phyloP scores from a whole-genome alignment of 2,797 vertebrate species.

The Hypotaenidia okinawae region DNA sequence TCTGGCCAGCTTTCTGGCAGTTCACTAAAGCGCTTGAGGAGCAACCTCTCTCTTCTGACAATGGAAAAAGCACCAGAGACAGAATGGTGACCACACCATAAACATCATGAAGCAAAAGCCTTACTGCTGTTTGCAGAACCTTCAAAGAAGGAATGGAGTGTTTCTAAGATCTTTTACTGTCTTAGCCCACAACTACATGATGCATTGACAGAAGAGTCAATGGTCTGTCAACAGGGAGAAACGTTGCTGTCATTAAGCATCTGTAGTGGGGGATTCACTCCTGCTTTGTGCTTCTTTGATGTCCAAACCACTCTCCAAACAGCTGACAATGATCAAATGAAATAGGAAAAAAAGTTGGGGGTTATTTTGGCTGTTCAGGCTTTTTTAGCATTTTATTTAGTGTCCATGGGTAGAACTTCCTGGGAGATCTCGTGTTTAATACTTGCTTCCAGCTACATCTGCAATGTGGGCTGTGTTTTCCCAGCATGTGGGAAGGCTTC shows the following conservation, averaged over 20 bases:
- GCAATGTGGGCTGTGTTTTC: background rate
- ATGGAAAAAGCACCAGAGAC: background rate
- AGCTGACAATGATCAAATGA: background rate
- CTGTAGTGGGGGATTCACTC: background rate
- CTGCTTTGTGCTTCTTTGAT: background rate
- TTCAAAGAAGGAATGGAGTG: background rate
- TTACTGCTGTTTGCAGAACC: background rate
- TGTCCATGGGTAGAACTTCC: background rate
- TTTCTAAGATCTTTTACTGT: background rate
- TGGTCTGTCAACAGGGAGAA: background rate
- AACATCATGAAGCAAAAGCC: background rate
- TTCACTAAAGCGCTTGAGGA: slow-evolving; percentile 37
- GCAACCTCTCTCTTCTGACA: slow-evolving; percentile 12
- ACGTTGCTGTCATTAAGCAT: background rate
- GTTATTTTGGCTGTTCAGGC: background rate
- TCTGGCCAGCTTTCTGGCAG: slow-evolving; percentile 22
- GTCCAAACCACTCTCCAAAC: background rate
- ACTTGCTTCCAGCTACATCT: background rate
- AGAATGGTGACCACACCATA: background rate
- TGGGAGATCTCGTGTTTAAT: background rate
- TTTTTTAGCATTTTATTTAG: background rate
- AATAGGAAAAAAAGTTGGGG: background rate
- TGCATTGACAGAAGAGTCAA: background rate
- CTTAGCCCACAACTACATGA: background rate
- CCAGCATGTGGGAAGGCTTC: background rate